Percentiles rank a stretch among this genome's conserved stretches.
These are phyloP conservation scores for Sebastes baramenuke DNA, from an alignment of 2,797 vertebrate genomes.

Conservation along the genomic window DNA sequence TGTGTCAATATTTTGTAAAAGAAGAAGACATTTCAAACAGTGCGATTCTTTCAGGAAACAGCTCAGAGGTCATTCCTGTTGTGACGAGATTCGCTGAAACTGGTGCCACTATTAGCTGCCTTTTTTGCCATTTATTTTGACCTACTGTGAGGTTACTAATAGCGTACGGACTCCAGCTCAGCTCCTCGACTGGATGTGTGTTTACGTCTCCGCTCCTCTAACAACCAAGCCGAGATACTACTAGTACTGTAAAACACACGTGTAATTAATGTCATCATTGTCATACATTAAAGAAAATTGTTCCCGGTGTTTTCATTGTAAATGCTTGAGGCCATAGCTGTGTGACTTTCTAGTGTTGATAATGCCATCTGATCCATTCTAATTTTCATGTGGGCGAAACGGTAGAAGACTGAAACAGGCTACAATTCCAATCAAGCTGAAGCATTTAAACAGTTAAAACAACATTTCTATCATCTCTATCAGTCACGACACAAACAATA, in stretches of 20 bases:
- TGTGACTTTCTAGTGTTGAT: slow-evolving; percentile 44
- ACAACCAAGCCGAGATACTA: slow-evolving; percentile 37
- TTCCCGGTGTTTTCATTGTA: slow-evolving; percentile 61
- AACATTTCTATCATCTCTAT: background rate
- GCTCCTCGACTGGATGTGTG: slow-evolving; percentile 12
- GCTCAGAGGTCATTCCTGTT: slow-evolving; percentile 9
- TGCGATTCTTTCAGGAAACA: slow-evolving; percentile 15
- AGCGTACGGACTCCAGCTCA: slow-evolving; percentile 19
- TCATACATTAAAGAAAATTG: slow-evolving; percentile 60
- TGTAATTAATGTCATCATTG: slow-evolving; percentile 64
- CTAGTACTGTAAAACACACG: slow-evolving; percentile 57
- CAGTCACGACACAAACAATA: slow-evolving; percentile 3
- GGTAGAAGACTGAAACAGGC: background rate
- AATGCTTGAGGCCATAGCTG: slow-evolving; percentile 56
- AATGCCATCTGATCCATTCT: slow-evolving; percentile 11
- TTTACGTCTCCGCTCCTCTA: slow-evolving; percentile 39
- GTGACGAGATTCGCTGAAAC: slow-evolving; percentile 9
- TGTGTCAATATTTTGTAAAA: slow-evolving; percentile 27
- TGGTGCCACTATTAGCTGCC: slow-evolving; percentile 41
- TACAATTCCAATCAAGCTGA: background rate
- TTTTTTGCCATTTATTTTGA: slow-evolving; percentile 35
- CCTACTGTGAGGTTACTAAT: slow-evolving; percentile 30
- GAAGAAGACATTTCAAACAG: slow-evolving; percentile 1
- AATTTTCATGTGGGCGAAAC: background rate
- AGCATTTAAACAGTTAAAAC: slow-evolving; percentile 9